phyloP scores from a whole-genome alignment of 2,888 invertebrate species.

The Cephus sareptanus region DNA sequence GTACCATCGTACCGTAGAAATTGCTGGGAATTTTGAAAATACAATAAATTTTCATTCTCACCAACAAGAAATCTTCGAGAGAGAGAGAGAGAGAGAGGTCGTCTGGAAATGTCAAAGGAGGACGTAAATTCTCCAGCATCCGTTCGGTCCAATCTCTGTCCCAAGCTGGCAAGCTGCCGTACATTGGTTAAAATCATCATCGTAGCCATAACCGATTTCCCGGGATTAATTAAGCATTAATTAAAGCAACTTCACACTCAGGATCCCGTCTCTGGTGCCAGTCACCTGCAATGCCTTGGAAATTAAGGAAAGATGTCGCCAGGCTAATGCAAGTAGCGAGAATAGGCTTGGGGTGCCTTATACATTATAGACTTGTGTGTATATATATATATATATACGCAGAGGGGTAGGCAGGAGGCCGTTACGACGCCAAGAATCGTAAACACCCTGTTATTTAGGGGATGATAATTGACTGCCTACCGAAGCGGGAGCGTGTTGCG shows the following conservation, averaged over 20 bases:
- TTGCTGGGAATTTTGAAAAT: not conserved
- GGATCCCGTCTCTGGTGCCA: conserved; percentile 2
- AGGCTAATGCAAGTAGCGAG: conserved; percentile 38
- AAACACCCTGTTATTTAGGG: conserved; percentile 61
- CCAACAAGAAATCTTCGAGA: no score
- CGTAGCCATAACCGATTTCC: conserved; percentile 35
- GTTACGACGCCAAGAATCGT: conserved; percentile 47
- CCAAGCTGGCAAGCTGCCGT: not conserved
- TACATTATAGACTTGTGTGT: not conserved
- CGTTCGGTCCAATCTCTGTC: not conserved
- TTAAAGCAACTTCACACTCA: conserved; percentile 46
- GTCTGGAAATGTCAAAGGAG: not conserved
- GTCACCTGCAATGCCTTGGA: conserved; percentile 22
- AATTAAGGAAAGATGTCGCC: conserved; percentile 65
- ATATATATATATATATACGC: no score
- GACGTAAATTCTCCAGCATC: not conserved
- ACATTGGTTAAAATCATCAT: not conserved
- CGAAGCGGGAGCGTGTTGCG: conserved; percentile 1
- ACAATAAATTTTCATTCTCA: not conserved
- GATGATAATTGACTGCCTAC: conserved; percentile 58
- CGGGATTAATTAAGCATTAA: conserved; percentile 58
- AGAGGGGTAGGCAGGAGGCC: not conserved
- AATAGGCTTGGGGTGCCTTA: not conserved
- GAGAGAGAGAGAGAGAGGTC: no score
- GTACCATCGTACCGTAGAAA: not conserved